Conservation (phyloP, 2,113 vertebrate genomes). For the Platichthys stellatus region DNA sequence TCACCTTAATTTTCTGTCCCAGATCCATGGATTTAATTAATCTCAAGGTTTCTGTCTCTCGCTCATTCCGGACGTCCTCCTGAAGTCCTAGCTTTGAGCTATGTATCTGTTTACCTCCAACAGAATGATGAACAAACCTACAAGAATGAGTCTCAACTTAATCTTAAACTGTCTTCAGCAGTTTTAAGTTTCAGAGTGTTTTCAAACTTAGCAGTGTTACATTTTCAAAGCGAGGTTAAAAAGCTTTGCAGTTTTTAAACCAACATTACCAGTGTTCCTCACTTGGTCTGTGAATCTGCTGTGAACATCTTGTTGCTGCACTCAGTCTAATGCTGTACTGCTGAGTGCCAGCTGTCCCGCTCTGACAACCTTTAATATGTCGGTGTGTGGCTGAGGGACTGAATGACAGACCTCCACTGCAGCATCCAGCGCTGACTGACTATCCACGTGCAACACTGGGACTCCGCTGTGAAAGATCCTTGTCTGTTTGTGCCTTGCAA, state of each 20-base stretch:
- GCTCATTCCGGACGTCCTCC: too few relatives aligned
- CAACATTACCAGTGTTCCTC: not conserved
- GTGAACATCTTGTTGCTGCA: not conserved
- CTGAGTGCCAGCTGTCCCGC: constrained; percentile 21
- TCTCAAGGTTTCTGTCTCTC: too few relatives aligned
- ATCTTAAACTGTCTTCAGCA: not conserved
- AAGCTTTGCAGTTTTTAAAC: not conserved
- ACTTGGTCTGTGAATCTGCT: not conserved
- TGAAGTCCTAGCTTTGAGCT: too few relatives aligned
- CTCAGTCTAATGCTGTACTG: not conserved
- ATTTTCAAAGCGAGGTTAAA: not conserved
- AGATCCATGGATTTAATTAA: not conserved
- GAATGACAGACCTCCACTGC: constrained; percentile 8
- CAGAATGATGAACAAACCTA: too few relatives aligned
- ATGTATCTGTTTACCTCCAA: too few relatives aligned
- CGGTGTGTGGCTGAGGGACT: not conserved
- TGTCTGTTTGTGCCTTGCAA: not conserved
- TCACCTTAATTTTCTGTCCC: not conserved
- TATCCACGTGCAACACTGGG: not conserved
- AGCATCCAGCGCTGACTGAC: not conserved
- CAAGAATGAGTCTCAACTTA: too few relatives aligned
- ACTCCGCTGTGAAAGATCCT: too few relatives aligned
- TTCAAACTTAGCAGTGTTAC: too few relatives aligned
- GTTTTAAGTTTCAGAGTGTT: not conserved
- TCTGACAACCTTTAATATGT: constrained; percentile 46